Evolutionary conservation across 2,113 vertebrate species (phyloP), one percentile per base, ranked within the genome.

Genomic region (Cebus imitator): DNA sequence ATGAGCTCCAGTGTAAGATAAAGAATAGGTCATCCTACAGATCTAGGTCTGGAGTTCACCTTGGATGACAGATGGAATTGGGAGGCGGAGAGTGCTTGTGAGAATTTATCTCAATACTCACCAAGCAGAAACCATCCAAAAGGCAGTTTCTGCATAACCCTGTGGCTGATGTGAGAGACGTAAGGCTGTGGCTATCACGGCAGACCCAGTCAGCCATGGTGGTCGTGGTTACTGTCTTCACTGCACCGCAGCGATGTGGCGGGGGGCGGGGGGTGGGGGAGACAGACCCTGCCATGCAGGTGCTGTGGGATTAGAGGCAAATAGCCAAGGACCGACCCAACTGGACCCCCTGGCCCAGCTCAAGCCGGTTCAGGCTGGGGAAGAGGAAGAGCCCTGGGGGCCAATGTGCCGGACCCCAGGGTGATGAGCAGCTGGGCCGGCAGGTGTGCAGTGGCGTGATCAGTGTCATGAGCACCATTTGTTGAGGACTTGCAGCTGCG

Each of bases 391-490:
- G 4, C 40, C 30, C 82, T n/a, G 64, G 32, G 23, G 84, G 45
- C 45, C 5, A 10, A 21, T 3, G 3, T 12, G 30, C 58, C 2
- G 8, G 37, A 43, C 55, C 16, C 79, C 30, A 16, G 20, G 32
- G 12, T 32, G 17, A 2, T 30, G 13, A 43, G 81, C 3, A 61
- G n/a, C 13, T 2, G 43, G 40, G 81, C 18, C 2, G 57, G 57
- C 1, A 45, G 30, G 7, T 20, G 21, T 6, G 32, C 43, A 32
- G 45, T 20, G 0, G 7, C 40, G 6, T 25, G 45, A 16, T 20
- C 37, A 32, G 3, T 0, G 6, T 25, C 43, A 35, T 5, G 4
- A 48, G 8, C 20, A 32, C 12, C 20, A 9, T 16, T 8, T 50
- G 8, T 5, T n/a, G 84, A n/a, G 64, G 64, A 52, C 35, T 16